Evolutionary conservation across 2,113 vertebrate genomes (phyloP).

Genomic region (Catharus minimus): DNA sequence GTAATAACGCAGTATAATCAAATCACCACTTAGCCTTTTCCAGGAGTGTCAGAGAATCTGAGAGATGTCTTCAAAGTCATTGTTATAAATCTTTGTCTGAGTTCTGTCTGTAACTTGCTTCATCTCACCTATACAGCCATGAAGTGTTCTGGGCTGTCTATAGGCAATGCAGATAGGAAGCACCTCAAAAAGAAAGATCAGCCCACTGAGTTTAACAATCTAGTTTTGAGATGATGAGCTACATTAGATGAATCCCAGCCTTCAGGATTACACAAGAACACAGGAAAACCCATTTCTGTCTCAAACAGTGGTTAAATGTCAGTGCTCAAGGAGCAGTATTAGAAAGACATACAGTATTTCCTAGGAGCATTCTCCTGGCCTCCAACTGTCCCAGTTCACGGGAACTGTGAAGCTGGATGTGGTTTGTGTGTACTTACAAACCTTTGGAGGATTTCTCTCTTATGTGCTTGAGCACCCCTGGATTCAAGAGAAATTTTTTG

Average conservation of each 20-base stretch:
- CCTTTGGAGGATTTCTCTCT: not conserved
- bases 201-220: not conserved
- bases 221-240: not conserved
- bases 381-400: not conserved
- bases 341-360: accelerated
- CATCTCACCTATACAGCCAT: not conserved
- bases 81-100: not conserved
- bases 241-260: not conserved
- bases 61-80: not conserved
- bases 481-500: not conserved
- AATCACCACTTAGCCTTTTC: not conserved
- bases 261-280: not conserved
- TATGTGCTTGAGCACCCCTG: not conserved
- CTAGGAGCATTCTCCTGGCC: not conserved
- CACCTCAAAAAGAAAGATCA: not conserved
- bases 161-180: not conserved
- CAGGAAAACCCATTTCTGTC: not conserved
- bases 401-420: not conserved
- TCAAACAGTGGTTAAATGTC: not conserved
- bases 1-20: not conserved
- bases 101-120: not conserved
- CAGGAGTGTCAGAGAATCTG: not conserved
- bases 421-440: not conserved
- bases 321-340: not conserved
- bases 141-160: not conserved